A percentile compares a stretch with the other conserved stretches of the same genome.
phyloP scores from a whole-genome alignment of 2,113 vertebrate genomes.

The Clarias magur region DNA sequence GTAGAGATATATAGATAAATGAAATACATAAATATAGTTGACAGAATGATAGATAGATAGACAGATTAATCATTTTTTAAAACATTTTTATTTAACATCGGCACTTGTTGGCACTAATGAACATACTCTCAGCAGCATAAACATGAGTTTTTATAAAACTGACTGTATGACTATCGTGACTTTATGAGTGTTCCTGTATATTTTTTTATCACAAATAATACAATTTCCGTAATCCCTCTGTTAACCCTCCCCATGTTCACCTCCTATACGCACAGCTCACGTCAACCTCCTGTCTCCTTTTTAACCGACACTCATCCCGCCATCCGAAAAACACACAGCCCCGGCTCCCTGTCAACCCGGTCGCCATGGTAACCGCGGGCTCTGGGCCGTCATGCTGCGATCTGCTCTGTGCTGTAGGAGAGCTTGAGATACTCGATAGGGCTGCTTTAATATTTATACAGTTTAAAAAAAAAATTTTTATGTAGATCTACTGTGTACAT shows the following conservation, averaged over 20 bases:
- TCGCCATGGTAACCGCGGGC: constrained; percentile 53
- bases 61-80: neutral
- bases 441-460: constrained; percentile 12
- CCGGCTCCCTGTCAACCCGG: constrained; percentile 22
- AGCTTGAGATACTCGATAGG: constrained; percentile 22
- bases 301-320: constrained; percentile 36
- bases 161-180: too few species aligned
- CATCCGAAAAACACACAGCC: constrained; percentile 34
- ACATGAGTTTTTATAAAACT: too few species aligned
- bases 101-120: neutral
- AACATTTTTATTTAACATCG: neutral
- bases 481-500: neutral
- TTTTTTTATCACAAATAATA: neutral
- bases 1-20: too few species aligned
- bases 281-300: constrained; percentile 15
- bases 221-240: neutral
- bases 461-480: too few species aligned
- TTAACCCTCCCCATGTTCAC: neutral
- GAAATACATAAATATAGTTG: too few species aligned
- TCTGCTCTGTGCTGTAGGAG: constrained; percentile 26
- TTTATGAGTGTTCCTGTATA: neutral
- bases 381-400: constrained; percentile 41
- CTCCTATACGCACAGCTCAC: neutral
- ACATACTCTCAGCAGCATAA: neutral
- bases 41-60: too few species aligned